Conservation (phyloP, 2,113 vertebrate species). For the Phaethon lepturus region DNA sequence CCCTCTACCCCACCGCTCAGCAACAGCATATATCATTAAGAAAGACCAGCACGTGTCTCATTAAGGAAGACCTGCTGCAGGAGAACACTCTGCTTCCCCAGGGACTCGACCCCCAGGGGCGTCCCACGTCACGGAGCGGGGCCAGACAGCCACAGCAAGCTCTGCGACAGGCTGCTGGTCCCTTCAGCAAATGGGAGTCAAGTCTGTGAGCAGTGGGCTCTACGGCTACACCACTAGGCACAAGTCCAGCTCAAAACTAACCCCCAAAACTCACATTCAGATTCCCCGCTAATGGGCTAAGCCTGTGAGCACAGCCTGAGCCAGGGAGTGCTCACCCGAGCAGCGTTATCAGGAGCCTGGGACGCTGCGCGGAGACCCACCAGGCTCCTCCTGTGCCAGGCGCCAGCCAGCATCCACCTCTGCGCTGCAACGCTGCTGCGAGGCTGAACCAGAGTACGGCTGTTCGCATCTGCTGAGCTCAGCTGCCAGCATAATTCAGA, state of each 20-base stretch:
- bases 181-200: not conserved
- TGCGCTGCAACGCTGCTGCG: not conserved
- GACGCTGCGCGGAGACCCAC: not conserved
- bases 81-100: not conserved
- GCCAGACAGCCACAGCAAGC: not conserved
- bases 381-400: not conserved
- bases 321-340: not conserved
- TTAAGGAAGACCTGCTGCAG: not conserved
- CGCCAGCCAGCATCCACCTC: not conserved
- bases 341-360: not conserved
- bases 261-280: rapidly evolving
- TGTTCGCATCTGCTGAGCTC: not conserved
- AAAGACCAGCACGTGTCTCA: not conserved
- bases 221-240: not conserved
- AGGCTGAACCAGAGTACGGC: not conserved
- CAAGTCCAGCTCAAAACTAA: not conserved
- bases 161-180: not conserved
- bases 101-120: rapidly evolving
- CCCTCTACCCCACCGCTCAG: not conserved
- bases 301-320: not conserved
- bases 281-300: not conserved
- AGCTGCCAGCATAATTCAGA: not conserved
- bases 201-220: not conserved
- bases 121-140: not conserved
- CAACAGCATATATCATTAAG: not conserved